Evolutionary conservation across 92 coral and sea anemone species (phyloP).

Genomic region (Heteractis magnifica): DNA sequence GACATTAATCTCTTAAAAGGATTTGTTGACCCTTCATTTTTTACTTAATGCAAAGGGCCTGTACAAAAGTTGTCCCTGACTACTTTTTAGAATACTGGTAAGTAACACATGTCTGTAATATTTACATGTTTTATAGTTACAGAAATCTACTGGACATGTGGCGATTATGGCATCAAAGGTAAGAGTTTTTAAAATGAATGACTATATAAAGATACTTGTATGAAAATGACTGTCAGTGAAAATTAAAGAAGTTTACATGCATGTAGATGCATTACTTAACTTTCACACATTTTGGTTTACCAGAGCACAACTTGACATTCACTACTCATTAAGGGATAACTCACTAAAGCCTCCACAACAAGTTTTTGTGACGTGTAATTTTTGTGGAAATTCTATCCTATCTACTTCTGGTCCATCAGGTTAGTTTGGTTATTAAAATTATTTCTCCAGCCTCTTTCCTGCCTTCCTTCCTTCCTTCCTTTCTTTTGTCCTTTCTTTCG

Average conservation of each 20-base stretch:
- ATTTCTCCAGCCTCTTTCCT: too few species aligned
- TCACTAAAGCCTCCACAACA: conserved; percentile 79
- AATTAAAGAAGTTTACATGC: background rate
- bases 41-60: too few species aligned
- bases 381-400: conserved; percentile 89
- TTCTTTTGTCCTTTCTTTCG: too few species aligned
- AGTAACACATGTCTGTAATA: background rate
- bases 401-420: conserved; percentile 71
- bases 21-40: too few species aligned
- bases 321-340: conserved; percentile 67
- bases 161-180: conserved; percentile 99
- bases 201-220: too few species aligned
- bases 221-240: background rate
- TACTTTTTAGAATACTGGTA: background rate
- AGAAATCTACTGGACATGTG: conserved; percentile 93
- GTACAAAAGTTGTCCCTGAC: too few species aligned
- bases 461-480: background rate
- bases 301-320: conserved; percentile 93
- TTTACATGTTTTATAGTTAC: conserved; percentile 52
- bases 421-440: background rate
- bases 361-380: conserved; percentile 88
- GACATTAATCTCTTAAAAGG: too few species aligned
- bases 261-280: too few species aligned
- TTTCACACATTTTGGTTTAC: too few species aligned
- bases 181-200: background rate